Percentiles rank a stretch among this genome's conserved stretches.
Evolutionary conservation across 2,113 vertebrate genomes (phyloP).

Genomic region (Dipodomys spectabilis): DNA sequence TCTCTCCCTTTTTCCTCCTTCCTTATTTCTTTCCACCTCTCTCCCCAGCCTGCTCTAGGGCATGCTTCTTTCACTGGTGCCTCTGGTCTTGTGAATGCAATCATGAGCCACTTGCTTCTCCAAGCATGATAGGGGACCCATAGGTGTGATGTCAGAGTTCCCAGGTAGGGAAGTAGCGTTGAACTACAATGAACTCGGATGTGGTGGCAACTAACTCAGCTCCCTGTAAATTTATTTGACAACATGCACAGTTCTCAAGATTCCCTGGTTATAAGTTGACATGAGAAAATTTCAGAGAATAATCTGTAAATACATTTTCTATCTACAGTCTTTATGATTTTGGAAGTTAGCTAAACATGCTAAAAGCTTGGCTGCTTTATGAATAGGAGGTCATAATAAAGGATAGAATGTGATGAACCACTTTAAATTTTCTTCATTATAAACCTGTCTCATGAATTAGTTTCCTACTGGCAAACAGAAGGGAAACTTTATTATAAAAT

Average conservation of each 20-base stretch:
- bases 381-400: background rate
- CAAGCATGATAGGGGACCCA: background rate
- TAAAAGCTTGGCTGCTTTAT: background rate
- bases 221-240: background rate
- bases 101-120: background rate
- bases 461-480: slow-evolving; percentile 27
- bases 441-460: background rate
- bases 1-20: too few species aligned
- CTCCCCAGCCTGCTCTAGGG: background rate
- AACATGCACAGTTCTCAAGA: background rate
- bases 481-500: slow-evolving; percentile 8
- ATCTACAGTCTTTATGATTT: slow-evolving; percentile 39
- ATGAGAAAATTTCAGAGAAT: slow-evolving; percentile 5
- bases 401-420: background rate
- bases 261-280: background rate
- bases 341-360: slow-evolving; percentile 30
- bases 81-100: background rate
- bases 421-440: slow-evolving; percentile 45
- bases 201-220: background rate
- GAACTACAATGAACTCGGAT: background rate
- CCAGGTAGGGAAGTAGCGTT: background rate
- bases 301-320: background rate
- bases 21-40: too few species aligned
- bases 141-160: background rate
- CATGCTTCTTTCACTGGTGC: background rate